These are phyloP conservation scores for Orgyia antiqua DNA, from an alignment of 2,888 invertebrate genomes.

Conservation along the genomic window DNA sequence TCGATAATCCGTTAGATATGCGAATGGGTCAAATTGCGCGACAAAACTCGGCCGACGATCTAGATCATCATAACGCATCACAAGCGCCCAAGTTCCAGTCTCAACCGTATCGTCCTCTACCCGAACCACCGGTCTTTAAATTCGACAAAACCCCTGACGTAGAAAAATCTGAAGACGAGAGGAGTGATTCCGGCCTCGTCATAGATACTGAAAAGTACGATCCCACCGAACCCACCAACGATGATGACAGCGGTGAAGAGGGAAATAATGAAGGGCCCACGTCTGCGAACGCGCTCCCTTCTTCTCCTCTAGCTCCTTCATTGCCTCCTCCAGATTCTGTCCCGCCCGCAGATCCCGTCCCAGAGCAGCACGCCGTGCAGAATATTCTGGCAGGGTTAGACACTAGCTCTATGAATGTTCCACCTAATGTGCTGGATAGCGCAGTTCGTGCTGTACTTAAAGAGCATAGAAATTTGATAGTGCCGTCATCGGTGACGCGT, in stretches of 20 bases:
- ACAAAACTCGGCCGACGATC: slow-evolving; percentile 16
- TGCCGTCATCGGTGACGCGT: slow-evolving; percentile 24
- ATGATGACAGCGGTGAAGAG: slow-evolving; percentile 41
- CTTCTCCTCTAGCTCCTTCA: slow-evolving; percentile 5
- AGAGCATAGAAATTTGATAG: slow-evolving; percentile 52
- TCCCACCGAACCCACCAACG: slow-evolving; percentile 73
- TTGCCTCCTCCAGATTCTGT: slow-evolving; percentile 6
- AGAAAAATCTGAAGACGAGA: slow-evolving; percentile 69
- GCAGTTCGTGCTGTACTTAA: slow-evolving; percentile 58
- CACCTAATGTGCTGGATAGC: slow-evolving; percentile 44
- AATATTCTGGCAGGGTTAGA: slow-evolving; percentile 38
- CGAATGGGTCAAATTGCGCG: slow-evolving; percentile 37
- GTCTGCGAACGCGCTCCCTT: slow-evolving; percentile 5
- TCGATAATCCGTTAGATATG: slow-evolving; percentile 59
- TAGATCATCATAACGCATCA: slow-evolving; percentile 6
- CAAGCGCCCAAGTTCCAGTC: slow-evolving; percentile 15
- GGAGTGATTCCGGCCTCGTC: slow-evolving; percentile 76
- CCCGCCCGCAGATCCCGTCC: slow-evolving; percentile 5
- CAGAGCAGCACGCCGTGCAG: slow-evolving; percentile 23
- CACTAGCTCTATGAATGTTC: slow-evolving; percentile 33
- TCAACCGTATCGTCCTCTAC: slow-evolving; percentile 37
- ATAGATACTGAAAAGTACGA: slow-evolving; percentile 79
- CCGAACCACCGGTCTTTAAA: slow-evolving; percentile 54
- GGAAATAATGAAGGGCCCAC: slow-evolving; percentile 6
- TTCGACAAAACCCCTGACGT: slow-evolving; percentile 49